Evolutionary conservation across 2,888 invertebrate genomes (phyloP).

Genomic region (Hanleya hanleyi): DNA sequence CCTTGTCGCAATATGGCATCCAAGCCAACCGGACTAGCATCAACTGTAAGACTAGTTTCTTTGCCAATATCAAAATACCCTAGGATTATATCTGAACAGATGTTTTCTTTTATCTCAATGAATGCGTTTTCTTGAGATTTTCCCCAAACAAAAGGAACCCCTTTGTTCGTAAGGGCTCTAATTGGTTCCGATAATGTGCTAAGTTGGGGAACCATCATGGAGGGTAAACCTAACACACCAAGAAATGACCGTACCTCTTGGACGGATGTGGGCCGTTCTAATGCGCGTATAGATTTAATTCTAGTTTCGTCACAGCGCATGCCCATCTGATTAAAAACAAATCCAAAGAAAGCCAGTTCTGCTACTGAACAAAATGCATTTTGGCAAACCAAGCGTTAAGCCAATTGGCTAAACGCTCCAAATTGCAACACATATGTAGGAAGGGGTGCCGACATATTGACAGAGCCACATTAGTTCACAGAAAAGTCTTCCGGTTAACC

Average conservation of each 20-base stretch:
- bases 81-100: neutral
- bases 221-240: neutral
- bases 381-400: neutral
- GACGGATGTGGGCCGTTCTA: neutral
- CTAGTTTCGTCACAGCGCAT: neutral
- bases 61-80: neutral
- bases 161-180: neutral
- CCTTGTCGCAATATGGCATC: neutral
- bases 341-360: neutral
- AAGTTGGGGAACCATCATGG: neutral
- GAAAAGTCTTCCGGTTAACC: too few species aligned
- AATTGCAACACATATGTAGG: too few species aligned
- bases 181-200: neutral
- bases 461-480: too few species aligned
- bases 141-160: neutral
- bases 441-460: too few species aligned
- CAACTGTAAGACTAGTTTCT: neutral
- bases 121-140: neutral
- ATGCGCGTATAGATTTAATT: neutral
- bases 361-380: neutral
- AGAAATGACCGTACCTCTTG: neutral
- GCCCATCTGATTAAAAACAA: neutral
- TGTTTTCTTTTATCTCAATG: neutral
- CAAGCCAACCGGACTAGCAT: neutral
- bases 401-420: neutral